Percentiles rank a stretch among this genome's conserved stretches.
These are phyloP conservation scores for Deladenus siricidicola DNA, from an alignment of 2,888 invertebrate species.

Conservation along the genomic window DNA sequence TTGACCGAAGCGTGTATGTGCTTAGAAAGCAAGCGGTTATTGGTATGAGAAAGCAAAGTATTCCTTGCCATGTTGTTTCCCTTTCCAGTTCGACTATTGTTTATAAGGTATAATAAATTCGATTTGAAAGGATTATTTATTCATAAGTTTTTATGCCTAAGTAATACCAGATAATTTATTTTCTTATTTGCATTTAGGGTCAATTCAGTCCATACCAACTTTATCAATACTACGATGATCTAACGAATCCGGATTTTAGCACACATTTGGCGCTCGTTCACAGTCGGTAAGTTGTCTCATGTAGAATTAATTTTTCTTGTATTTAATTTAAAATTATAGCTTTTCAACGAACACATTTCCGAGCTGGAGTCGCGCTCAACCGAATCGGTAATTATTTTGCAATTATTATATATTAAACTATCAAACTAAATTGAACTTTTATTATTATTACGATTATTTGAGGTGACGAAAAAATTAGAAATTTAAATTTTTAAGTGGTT, in stretches of 20 bases:
- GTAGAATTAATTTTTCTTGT: not conserved
- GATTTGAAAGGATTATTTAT: not conserved
- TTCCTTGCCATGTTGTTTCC: slow-evolving; percentile 90
- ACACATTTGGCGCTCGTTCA: slow-evolving; percentile 93
- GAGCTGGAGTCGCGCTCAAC: slow-evolving; percentile 87
- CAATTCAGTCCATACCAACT: slow-evolving; percentile 89
- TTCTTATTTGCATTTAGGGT: slow-evolving; percentile 59
- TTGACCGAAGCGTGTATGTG: slow-evolving; percentile 69
- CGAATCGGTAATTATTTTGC: slow-evolving; percentile 12
- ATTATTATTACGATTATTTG: no score
- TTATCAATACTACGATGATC: slow-evolving; percentile 68
- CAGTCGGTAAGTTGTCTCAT: slow-evolving; percentile 61
- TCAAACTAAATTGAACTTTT: no score
- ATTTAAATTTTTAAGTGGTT: no score
- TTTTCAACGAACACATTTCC: slow-evolving; percentile 99
- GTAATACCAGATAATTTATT: not conserved
- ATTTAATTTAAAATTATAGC: slow-evolving; percentile 3
- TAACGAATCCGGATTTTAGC: slow-evolving; percentile 65
- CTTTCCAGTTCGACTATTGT: slow-evolving; percentile 80
- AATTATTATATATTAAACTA: no score
- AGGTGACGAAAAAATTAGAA: no score
- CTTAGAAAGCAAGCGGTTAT: slow-evolving; percentile 87
- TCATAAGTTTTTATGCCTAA: not conserved
- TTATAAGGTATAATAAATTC: slow-evolving; percentile 66
- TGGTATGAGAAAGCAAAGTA: slow-evolving; percentile 72